Evolutionary conservation across 2,113 vertebrate species (phyloP).

Genomic region (Rhizomys pruinosus): DNA sequence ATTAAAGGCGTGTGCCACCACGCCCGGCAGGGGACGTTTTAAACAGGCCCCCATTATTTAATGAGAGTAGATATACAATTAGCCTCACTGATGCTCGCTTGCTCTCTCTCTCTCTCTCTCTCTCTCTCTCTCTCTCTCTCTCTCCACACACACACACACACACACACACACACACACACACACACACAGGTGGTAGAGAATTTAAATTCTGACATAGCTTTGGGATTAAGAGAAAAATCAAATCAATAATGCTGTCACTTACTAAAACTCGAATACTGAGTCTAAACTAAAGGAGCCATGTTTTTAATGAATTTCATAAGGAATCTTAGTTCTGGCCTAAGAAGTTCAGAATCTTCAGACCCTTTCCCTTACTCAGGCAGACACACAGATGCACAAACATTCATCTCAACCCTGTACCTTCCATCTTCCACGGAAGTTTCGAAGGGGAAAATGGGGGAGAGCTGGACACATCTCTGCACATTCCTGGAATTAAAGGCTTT

Average conservation of each 20-base stretch:
- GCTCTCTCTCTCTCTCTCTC: no score
- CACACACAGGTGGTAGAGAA: background rate
- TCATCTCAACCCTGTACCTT: background rate
- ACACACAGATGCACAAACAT: conserved; percentile 1
- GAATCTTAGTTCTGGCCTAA: background rate
- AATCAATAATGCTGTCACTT: background rate
- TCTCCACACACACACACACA: no score
- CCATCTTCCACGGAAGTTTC: conserved; percentile 69
- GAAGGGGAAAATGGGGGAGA: conserved; percentile 82
- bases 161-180: no score
- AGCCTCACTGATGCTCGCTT: background rate
- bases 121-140: no score
- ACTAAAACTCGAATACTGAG: background rate
- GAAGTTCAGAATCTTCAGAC: background rate
- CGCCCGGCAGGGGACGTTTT: background rate
- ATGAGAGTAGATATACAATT: background rate
- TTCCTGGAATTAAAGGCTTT: conserved; percentile 86
- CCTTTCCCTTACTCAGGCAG: background rate
- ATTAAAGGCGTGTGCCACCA: no score
- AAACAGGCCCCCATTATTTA: background rate
- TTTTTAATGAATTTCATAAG: background rate
- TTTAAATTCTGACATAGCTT: background rate
- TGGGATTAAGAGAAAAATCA: background rate
- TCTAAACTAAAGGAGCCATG: no score
- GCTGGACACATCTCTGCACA: conserved; percentile 65